These are phyloP conservation scores for Chlorops oryzae DNA, from an alignment of 1,140 invertebrate genomes.

Conservation along the genomic window DNA sequence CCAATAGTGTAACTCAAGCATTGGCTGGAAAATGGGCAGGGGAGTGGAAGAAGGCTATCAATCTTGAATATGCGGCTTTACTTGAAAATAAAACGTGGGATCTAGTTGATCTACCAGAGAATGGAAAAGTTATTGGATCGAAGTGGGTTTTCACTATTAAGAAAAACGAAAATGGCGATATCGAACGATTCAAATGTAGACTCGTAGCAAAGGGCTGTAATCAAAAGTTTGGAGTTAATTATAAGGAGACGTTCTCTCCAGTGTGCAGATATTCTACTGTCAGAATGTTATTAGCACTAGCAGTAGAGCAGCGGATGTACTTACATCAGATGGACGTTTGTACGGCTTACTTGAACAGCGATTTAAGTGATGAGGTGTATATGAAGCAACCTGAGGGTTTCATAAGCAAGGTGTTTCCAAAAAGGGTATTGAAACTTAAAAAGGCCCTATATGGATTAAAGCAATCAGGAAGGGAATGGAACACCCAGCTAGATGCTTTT, in stretches of 20 bases:
- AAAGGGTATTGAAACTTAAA: constrained; percentile 31
- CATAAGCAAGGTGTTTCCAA: neutral
- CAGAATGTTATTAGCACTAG: constrained; percentile 26
- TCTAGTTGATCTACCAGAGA: constrained; percentile 9
- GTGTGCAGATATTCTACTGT: constrained; percentile 32
- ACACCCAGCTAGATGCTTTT: constrained; percentile 22
- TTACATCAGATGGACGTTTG: constrained; percentile 13
- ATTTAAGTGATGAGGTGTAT: constrained; percentile 9
- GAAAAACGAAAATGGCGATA: constrained; percentile 14
- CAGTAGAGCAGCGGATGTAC: constrained; percentile 4
- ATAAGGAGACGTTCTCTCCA: constrained; percentile 40
- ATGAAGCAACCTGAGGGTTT: constrained; percentile 9
- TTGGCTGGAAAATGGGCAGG: too few species aligned
- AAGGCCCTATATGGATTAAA: constrained; percentile 34
- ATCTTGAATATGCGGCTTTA: constrained; percentile 6
- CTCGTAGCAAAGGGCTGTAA: constrained; percentile 39
- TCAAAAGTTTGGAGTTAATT: constrained; percentile 34
- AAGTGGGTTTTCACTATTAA: constrained; percentile 29
- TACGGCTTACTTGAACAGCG: constrained; percentile 12
- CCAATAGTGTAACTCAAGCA: too few species aligned
- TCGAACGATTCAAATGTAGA: constrained; percentile 36
- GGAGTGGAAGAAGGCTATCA: constrained; percentile 9
- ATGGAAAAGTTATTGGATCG: constrained; percentile 8
- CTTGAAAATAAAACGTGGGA: constrained; percentile 17
- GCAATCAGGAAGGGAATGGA: constrained; percentile 26